Conservation (phyloP, 1,140 invertebrate genomes). For the Apis laboriosa region DNA sequence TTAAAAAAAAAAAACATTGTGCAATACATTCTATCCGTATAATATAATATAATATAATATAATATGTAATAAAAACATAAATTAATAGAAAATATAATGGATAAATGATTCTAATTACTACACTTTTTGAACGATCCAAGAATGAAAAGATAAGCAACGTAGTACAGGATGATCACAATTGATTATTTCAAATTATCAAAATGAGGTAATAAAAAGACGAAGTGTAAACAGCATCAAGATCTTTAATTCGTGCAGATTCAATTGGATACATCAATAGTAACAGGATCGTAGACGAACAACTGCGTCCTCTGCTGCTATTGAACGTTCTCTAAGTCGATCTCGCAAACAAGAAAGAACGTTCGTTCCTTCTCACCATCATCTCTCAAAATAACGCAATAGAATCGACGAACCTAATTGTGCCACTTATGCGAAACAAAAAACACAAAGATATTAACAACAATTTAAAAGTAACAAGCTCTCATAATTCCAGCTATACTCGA, state of each 20-base stretch:
- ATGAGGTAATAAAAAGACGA: slow-evolving; percentile 2
- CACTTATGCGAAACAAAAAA: slow-evolving; percentile 5
- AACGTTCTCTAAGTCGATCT: slow-evolving; percentile 4
- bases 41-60: no score
- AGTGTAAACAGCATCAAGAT: neutral
- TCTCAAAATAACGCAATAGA: slow-evolving; percentile 13
- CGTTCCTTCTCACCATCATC: neutral
- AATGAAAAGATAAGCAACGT: neutral
- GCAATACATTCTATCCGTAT: no score
- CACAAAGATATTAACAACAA: slow-evolving; percentile 9
- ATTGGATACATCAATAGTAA: neutral
- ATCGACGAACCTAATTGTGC: slow-evolving; percentile 5
- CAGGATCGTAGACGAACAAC: neutral
- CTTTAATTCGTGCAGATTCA: slow-evolving; percentile 22
- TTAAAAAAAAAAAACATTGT: no score
- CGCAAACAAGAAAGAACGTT: neutral
- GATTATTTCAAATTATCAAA: neutral
- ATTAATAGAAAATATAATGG: no score
- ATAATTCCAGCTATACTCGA: neutral
- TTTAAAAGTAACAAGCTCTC: neutral
- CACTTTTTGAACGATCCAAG: neutral
- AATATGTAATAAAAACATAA: no score
- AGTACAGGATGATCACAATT: neutral
- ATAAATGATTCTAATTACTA: neutral
- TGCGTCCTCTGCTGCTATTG: neutral